Evolutionary conservation across 2,888 invertebrate species (phyloP).

Genomic region (Barypeithes pellucidus): DNA sequence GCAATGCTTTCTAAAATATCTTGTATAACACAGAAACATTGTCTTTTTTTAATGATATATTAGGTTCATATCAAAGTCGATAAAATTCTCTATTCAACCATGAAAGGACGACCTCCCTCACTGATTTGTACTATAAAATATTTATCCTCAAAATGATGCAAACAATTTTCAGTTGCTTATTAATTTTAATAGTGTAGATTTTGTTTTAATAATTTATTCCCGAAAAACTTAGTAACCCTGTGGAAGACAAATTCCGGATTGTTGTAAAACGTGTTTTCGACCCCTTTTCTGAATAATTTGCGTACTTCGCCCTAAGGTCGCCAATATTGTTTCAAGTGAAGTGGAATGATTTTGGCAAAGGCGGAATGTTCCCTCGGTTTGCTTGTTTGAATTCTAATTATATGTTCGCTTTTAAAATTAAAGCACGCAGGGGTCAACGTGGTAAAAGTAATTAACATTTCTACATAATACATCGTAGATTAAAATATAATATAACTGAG

Average conservation of each 20-base stretch:
- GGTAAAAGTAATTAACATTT: background rate
- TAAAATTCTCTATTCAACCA: no score
- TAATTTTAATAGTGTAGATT: no score
- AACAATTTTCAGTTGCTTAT: no score
- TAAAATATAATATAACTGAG: no score
- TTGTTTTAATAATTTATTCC: background rate
- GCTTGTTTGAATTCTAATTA: constrained; percentile 26
- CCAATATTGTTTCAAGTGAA: constrained; percentile 23
- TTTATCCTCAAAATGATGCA: no score
- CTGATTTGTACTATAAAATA: no score
- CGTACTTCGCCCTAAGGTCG: constrained; percentile 28
- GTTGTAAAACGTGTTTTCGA: constrained; percentile 11
- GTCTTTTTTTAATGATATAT: no score
- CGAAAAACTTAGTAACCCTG: background rate
- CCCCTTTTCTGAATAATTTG: constrained; percentile 22
- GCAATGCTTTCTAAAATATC: no score
- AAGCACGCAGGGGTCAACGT: background rate
- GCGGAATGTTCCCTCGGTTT: background rate
- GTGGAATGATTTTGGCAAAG: constrained; percentile 20
- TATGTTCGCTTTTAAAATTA: constrained; percentile 3
- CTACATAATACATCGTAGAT: no score
- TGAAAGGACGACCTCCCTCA: no score
- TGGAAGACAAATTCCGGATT: constrained; percentile 15
- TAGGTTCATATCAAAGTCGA: no score
- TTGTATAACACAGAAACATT: no score